Percentiles rank a stretch among this genome's conserved stretches.
phyloP scores from a whole-genome alignment of 1,140 invertebrate genomes.

The Ruditapes philippinarum region DNA sequence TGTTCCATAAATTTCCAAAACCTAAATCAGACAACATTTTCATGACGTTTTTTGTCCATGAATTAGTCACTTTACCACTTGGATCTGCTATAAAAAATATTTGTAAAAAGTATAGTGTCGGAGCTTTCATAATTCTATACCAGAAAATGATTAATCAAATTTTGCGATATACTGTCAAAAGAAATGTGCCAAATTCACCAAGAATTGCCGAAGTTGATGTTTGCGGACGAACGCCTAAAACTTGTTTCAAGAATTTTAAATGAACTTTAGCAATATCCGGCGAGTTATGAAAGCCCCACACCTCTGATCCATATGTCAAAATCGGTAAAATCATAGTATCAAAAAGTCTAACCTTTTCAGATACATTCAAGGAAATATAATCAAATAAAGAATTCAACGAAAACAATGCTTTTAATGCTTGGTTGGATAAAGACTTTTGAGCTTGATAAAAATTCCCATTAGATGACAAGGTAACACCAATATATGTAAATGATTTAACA shows the following conservation, averaged over 20 bases:
- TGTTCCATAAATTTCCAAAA: no score
- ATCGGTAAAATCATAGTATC: background rate
- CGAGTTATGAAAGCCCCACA: background rate
- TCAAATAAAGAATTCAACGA: background rate
- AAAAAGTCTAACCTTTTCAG: slow-evolving; percentile 15
- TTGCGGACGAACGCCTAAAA: background rate
- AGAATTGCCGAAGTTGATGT: background rate
- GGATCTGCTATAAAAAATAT: no score
- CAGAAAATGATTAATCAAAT: background rate
- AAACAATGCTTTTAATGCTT: background rate
- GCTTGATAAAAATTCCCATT: background rate
- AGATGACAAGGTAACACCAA: background rate
- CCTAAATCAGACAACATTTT: background rate
- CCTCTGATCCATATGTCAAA: background rate
- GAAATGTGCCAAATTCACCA: background rate
- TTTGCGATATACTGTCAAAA: background rate
- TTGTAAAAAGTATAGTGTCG: no score
- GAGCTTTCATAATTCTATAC: no score
- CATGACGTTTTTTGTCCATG: background rate
- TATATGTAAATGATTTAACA: background rate
- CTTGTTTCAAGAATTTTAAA: slow-evolving; percentile 2
- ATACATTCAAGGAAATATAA: background rate
- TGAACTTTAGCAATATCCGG: background rate
- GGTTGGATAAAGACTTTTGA: background rate
- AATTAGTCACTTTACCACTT: background rate